A percentile compares a stretch with the other conserved stretches of the same genome.
Evolutionary conservation across 2,888 invertebrate species (phyloP).

Genomic region (Cryptophagus acutangulus): DNA sequence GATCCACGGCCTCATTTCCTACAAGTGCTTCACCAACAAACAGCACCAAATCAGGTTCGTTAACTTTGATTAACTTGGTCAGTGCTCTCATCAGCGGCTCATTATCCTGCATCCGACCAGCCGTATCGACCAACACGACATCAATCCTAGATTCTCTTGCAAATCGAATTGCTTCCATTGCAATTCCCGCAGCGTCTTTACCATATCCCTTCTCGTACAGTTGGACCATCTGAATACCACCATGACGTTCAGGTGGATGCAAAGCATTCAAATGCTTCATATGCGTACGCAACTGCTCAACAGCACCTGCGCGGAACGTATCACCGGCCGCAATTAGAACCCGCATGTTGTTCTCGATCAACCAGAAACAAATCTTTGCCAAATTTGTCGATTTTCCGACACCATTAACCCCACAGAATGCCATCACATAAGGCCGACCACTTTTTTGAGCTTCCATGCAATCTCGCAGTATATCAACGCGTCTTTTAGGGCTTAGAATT

Average conservation of each 20-base stretch:
- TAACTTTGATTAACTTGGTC: slow-evolving; percentile 94
- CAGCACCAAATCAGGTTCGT: slow-evolving; percentile 95
- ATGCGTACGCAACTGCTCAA: slow-evolving; percentile 96
- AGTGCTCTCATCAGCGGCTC: slow-evolving; percentile 98
- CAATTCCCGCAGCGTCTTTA: slow-evolving; percentile 98
- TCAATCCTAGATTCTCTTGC: slow-evolving; percentile 80
- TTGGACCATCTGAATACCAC: slow-evolving; percentile 76
- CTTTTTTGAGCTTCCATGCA: slow-evolving; percentile 79
- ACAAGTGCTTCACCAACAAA: slow-evolving; percentile 99
- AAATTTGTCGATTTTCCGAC: slow-evolving; percentile 99
- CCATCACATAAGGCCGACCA: slow-evolving; percentile 87
- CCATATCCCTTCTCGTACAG: slow-evolving; percentile 95
- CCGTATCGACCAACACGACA: slow-evolving; percentile 96
- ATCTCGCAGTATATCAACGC: slow-evolving; percentile 94
- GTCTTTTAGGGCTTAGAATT: slow-evolving; percentile 89
- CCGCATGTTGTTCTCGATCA: slow-evolving; percentile 93
- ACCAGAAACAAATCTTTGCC: slow-evolving; percentile 99
- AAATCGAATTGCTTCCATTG: slow-evolving; percentile 91
- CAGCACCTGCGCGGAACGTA: slow-evolving; percentile 98
- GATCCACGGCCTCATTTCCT: slow-evolving; percentile 99
- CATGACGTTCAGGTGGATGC: slow-evolving; percentile 74
- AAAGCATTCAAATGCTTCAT: slow-evolving; percentile 87
- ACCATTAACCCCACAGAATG: slow-evolving; percentile 98
- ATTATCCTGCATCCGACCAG: slow-evolving; percentile 99
- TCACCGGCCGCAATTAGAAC: slow-evolving; percentile 99